These are phyloP conservation scores for Epinotia demarniana DNA, from an alignment of 2,888 invertebrate species.

Conservation along the genomic window DNA sequence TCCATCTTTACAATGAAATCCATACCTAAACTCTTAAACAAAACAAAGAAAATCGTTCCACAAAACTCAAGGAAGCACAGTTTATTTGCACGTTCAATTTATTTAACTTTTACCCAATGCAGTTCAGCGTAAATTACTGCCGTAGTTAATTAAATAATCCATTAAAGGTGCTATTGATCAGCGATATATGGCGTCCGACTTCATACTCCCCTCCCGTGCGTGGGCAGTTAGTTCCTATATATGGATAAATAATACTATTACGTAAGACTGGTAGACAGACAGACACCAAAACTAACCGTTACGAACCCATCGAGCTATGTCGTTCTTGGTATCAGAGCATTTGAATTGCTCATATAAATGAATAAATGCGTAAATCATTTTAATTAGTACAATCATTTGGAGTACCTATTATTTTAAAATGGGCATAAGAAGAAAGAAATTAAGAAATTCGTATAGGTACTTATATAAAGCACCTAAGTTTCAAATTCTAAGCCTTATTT, in stretches of 20 bases:
- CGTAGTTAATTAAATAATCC: slow-evolving; percentile 45
- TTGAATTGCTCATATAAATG: background rate
- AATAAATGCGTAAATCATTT: background rate
- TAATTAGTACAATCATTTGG: background rate
- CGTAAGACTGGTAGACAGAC: slow-evolving; percentile 14
- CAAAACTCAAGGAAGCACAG: slow-evolving; percentile 14
- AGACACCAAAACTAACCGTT: slow-evolving; percentile 13
- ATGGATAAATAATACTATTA: slow-evolving; percentile 14
- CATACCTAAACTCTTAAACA: background rate
- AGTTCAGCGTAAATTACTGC: slow-evolving; percentile 26
- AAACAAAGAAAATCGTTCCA: background rate
- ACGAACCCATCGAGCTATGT: slow-evolving; percentile 4
- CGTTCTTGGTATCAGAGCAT: background rate
- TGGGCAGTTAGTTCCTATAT: background rate
- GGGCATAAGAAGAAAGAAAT: too few relatives aligned
- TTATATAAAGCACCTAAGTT: too few relatives aligned
- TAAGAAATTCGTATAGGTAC: too few relatives aligned
- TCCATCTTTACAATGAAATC: background rate
- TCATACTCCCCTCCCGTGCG: slow-evolving; percentile 11
- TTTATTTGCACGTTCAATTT: slow-evolving; percentile 1
- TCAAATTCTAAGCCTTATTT: too few relatives aligned
- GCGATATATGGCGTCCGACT: slow-evolving; percentile 17
- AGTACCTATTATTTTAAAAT: too few relatives aligned
- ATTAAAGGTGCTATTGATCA: slow-evolving; percentile 42
- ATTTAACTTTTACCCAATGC: slow-evolving; percentile 4